phyloP scores from a whole-genome alignment of 37 sponge, comb jelly and placozoan genomes.

The Petrosia ficiformis region DNA sequence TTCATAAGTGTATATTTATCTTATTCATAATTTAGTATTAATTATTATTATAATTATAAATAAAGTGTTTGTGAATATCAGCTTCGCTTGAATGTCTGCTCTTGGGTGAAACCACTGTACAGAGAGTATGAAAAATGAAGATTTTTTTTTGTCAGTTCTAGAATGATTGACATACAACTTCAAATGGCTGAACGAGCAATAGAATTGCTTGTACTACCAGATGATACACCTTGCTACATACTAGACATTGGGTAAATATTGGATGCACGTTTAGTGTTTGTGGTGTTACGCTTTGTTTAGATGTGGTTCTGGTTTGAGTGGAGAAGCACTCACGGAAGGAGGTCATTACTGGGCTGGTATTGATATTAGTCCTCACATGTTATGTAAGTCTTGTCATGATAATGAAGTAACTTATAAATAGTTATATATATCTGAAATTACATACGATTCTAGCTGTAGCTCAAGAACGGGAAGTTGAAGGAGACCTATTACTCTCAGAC shows the following conservation, averaged over 20 bases:
- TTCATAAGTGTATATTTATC: background rate
- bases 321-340: slow-evolving; percentile 83
- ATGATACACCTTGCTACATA: slow-evolving; percentile 76
- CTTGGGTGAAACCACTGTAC: no score
- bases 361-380: slow-evolving; percentile 94
- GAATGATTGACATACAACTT: slow-evolving; percentile 92
- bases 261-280: slow-evolving; percentile 8
- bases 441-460: slow-evolving; percentile 88
- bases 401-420: no score
- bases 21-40: no score
- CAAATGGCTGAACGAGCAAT: slow-evolving; percentile 92
- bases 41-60: no score
- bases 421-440: background rate
- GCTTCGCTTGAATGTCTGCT: no score
- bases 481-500: slow-evolving; percentile 90
- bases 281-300: no score
- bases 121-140: no score
- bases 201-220: slow-evolving; percentile 85
- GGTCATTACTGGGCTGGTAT: slow-evolving; percentile 97
- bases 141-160: slow-evolving; percentile 56
- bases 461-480: slow-evolving; percentile 87
- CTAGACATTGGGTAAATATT: slow-evolving; percentile 92
- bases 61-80: no score
- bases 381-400: slow-evolving; percentile 53
- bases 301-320: slow-evolving; percentile 98